Evolutionary conservation across 2,888 invertebrate genomes (phyloP).

Genomic region (Orchesellides sinensis): DNA sequence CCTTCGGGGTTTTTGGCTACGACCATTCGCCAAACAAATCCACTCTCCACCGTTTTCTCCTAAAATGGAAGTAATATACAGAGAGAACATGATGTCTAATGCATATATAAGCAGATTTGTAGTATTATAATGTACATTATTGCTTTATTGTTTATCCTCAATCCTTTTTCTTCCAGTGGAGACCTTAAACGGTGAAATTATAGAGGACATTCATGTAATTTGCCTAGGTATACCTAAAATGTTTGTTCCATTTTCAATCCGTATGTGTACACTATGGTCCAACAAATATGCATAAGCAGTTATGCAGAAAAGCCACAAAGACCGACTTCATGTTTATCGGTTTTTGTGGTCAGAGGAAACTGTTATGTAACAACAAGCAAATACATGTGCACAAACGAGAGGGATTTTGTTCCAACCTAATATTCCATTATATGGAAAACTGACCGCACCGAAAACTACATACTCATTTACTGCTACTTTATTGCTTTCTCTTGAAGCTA

Average conservation of each 20-base stretch:
- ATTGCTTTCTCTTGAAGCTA: too few species aligned
- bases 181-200: constrained; percentile 26
- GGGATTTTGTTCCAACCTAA: background rate
- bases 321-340: constrained; percentile 25
- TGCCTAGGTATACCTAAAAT: constrained; percentile 10
- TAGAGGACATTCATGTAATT: constrained; percentile 32
- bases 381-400: constrained; percentile 17
- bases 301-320: background rate
- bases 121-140: constrained; percentile 23
- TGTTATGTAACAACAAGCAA: constrained; percentile 32
- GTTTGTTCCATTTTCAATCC: constrained; percentile 39
- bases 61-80: background rate
- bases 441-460: background rate
- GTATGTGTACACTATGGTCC: too few species aligned
- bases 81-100: background rate
- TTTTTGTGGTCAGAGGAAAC: constrained; percentile 28
- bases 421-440: background rate
- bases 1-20: background rate
- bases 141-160: constrained; percentile 30
- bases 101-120: constrained; percentile 4
- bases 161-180: constrained; percentile 6
- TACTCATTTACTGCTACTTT: background rate
- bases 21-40: background rate
- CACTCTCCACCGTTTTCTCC: too few species aligned
- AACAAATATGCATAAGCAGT: background rate